Conservation (phyloP, 2,797 vertebrate genomes). For the Alcedo quadribrachys region DNA sequence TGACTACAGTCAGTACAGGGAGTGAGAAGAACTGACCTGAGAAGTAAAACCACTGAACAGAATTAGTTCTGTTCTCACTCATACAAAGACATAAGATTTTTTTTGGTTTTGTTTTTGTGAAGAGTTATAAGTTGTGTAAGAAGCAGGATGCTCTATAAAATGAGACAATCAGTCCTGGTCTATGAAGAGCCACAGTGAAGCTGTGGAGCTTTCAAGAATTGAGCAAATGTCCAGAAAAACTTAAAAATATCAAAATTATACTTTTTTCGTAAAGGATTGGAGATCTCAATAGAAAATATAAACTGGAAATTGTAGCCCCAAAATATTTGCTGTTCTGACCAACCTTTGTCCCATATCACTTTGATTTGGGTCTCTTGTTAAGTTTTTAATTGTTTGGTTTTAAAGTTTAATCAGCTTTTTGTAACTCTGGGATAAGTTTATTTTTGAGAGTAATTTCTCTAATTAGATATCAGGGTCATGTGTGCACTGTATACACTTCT, state of each 20-base stretch:
- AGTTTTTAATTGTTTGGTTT: no score
- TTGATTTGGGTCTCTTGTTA: background rate
- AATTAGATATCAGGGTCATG: background rate
- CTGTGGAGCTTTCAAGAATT: accelerated
- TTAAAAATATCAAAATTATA: background rate
- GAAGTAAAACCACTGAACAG: no score
- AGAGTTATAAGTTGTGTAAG: background rate
- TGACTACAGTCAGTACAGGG: no score
- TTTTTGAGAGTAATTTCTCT: background rate
- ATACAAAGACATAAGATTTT: no score
- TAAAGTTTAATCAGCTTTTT: background rate
- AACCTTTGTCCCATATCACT: background rate
- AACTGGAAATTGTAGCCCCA: background rate
- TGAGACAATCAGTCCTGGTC: background rate
- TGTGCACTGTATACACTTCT: background rate
- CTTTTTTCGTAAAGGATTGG: background rate
- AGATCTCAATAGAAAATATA: background rate
- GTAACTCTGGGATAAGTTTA: background rate
- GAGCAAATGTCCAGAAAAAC: background rate
- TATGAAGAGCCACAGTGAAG: background rate
- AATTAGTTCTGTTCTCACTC: no score
- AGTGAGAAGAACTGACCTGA: no score
- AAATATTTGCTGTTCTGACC: background rate
- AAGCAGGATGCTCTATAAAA: background rate
- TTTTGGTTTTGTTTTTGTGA: background rate